Percentiles rank a stretch among this genome's conserved stretches.
Evolutionary conservation across 2,888 invertebrate species (phyloP).

Genomic region (Volucella inflata): DNA sequence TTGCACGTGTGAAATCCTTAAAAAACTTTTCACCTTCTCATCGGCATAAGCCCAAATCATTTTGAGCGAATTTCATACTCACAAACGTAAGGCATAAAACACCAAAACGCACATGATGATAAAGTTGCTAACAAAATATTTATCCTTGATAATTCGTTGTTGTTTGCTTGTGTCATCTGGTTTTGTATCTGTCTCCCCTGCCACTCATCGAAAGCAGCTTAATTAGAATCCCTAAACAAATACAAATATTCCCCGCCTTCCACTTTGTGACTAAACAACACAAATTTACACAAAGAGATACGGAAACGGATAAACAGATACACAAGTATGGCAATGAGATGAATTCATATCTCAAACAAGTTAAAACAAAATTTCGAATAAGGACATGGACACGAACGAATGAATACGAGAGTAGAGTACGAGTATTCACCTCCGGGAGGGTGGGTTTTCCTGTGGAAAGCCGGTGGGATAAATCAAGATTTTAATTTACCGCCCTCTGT

Average conservation of each 20-base stretch:
- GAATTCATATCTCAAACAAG: slow-evolving; percentile 58
- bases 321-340: slow-evolving; percentile 2
- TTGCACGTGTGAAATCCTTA: background rate
- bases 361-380: slow-evolving; percentile 41
- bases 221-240: slow-evolving; percentile 65
- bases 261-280: background rate
- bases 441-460: slow-evolving; percentile 29
- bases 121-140: slow-evolving; percentile 68
- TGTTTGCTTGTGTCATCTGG: slow-evolving; percentile 57
- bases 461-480: slow-evolving; percentile 61
- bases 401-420: background rate
- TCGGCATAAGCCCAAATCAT: slow-evolving; percentile 43
- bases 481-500: slow-evolving; percentile 58
- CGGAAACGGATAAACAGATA: background rate
- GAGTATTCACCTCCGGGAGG: background rate
- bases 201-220: slow-evolving; percentile 54
- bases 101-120: slow-evolving; percentile 36
- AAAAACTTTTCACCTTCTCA: slow-evolving; percentile 48
- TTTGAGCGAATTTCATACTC: slow-evolving; percentile 22
- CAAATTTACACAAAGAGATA: background rate
- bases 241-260: slow-evolving; percentile 11
- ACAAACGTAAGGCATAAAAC: slow-evolving; percentile 14
- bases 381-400: slow-evolving; percentile 36
- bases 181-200: background rate
- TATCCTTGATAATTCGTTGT: slow-evolving; percentile 69